Base-by-base conservation (phyloP, 2,888 invertebrate genomes). In the Dioctria rufipes region DNA sequence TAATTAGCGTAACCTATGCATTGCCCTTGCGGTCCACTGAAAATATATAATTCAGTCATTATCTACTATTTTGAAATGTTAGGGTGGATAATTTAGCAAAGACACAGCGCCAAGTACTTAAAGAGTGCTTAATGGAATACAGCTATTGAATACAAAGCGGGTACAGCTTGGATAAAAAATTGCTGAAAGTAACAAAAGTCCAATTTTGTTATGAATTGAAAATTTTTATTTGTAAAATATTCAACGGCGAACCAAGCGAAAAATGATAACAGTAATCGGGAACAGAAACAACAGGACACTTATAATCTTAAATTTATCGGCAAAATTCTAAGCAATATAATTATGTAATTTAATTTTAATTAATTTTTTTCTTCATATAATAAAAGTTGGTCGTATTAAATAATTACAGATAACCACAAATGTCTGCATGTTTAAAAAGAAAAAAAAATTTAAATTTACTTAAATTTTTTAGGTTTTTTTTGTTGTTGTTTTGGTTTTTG, bases 211-310 rank as follows among this genome's bases (percentile, higher is more conserved):
- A 71, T 71, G 71, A 71, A 51, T 71, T 71, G 51, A 71, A 71
- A 71, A 71, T 54, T 71, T 65, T 71, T 71, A 71, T 71, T 71
- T 51, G 71, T 49, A 71, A 71, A 71, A 71, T 54, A 71, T 71
- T 71, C 71, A 71, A 71, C 71, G 71, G 71, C 71, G 71, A 71
- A 71, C 71, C 51, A 71, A 71, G 71, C 71, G 40, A 11, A 37
- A 63, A 71, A 71, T 37, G 39, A 71, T 71, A 37, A 71, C 54
- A 67, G 39, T 37, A 71, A 54, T 46, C 54, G 51, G 51, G 49
- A 71, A 71, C 71, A 71, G 39, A 71, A 71, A 71, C 69, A 71
- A 71, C 39, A 71, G 49, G 71, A 71, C 54, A 71, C 54, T 71
- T 71, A 71, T 71, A 71, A 71, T 51, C 13, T 37, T 71, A 51